These are phyloP conservation scores for Gerris buenoi DNA, from an alignment of 1,140 invertebrate genomes.

Conservation along the genomic window DNA sequence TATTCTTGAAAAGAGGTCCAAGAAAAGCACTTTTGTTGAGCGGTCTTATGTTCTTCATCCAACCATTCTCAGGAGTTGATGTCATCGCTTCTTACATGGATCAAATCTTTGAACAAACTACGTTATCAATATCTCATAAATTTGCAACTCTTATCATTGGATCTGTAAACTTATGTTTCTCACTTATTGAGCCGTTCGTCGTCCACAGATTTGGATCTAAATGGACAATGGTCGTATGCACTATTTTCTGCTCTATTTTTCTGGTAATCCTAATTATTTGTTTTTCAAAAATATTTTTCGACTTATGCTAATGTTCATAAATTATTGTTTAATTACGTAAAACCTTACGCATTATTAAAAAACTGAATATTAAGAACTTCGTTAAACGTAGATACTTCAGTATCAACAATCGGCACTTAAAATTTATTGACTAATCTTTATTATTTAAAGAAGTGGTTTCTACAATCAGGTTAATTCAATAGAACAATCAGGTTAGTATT, in stretches of 20 bases:
- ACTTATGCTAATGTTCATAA: too few relatives aligned
- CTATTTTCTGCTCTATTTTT: neutral
- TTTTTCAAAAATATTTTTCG: too few relatives aligned
- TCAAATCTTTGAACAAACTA: neutral
- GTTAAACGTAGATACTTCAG: too few relatives aligned
- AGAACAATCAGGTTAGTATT: too few relatives aligned
- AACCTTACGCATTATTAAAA: too few relatives aligned
- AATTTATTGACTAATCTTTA: too few relatives aligned
- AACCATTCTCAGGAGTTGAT: neutral
- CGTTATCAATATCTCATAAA: neutral
- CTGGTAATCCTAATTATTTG: neutral
- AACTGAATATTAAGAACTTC: too few relatives aligned
- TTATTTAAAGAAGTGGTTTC: too few relatives aligned
- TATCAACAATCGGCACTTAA: too few relatives aligned
- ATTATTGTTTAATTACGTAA: too few relatives aligned
- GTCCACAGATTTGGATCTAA: neutral
- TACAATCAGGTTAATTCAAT: too few relatives aligned
- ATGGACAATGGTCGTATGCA: neutral
- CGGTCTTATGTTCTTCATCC: neutral
- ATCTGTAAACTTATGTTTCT: neutral
- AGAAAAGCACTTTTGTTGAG: neutral
- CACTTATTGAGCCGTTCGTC: neutral
- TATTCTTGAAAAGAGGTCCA: neutral
- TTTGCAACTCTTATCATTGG: neutral
- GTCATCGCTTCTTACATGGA: neutral